These are phyloP conservation scores for Daboia siamensis DNA, from an alignment of 2,113 vertebrate species.

Conservation along the genomic window DNA sequence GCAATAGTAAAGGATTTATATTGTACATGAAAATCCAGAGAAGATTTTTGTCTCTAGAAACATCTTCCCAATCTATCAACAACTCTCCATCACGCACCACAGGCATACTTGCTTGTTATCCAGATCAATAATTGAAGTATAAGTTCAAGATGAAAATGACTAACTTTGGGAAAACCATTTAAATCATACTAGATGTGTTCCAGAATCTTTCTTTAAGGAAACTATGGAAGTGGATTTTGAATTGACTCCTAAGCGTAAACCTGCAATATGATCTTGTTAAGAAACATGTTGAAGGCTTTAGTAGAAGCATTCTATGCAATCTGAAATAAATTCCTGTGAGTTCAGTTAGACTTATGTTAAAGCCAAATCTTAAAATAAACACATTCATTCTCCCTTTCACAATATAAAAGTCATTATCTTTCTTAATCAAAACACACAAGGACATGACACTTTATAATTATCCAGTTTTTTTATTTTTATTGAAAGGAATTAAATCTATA, in stretches of 20 bases:
- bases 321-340: background rate
- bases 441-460: background rate
- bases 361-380: background rate
- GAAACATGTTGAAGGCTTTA: background rate
- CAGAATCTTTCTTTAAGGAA: background rate
- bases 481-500: background rate
- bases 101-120: conserved; percentile 10
- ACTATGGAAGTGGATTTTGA: background rate
- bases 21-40: conserved; percentile 13
- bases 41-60: background rate
- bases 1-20: conserved; percentile 9
- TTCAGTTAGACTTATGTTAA: background rate
- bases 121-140: conserved; percentile 17
- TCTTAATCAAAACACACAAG: background rate
- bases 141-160: background rate
- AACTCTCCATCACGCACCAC: background rate
- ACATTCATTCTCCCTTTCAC: background rate
- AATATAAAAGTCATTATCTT: background rate
- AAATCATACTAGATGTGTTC: background rate
- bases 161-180: background rate
- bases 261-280: background rate
- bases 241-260: background rate
- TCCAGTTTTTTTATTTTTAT: background rate
- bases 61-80: conserved; percentile 1
- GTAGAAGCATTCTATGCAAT: background rate